Conservation (phyloP, 2,797 vertebrate genomes). For the Chaenodraco wilsoni region DNA sequence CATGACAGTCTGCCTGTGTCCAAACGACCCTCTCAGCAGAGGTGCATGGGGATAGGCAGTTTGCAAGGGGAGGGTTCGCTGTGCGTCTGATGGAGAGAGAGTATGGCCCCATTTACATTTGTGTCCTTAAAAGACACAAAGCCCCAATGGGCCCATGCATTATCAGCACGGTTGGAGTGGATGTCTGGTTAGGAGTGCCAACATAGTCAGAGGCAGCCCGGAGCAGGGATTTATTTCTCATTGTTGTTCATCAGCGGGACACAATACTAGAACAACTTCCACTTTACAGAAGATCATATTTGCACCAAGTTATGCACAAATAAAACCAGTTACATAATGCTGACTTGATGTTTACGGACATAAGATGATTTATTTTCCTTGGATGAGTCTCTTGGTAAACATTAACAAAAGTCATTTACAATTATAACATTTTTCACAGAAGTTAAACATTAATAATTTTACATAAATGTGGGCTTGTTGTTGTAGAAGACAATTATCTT, state of each 20-base stretch:
- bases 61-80: neutral
- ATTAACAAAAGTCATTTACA: neutral
- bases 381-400: too few species aligned
- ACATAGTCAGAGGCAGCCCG: constrained; percentile 1
- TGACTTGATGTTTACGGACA: neutral
- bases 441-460: neutral
- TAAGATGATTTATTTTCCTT: neutral
- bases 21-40: constrained; percentile 47
- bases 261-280: neutral
- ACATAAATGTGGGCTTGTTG: neutral
- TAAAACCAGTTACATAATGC: neutral
- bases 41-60: constrained; percentile 13
- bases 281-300: neutral
- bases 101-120: constrained; percentile 12
- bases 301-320: neutral
- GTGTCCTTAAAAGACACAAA: constrained; percentile 5
- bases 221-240: constrained; percentile 8
- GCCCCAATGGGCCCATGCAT: neutral
- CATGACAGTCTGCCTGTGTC: constrained; percentile 57
- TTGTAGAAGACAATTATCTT: neutral
- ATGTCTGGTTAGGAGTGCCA: neutral
- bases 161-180: constrained; percentile 26
- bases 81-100: constrained; percentile 5
- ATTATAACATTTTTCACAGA: neutral
- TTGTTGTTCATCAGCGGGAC: neutral